Conservation (phyloP, 2,888 invertebrate genomes). For the Kuschelorhynchus macadamiae region DNA sequence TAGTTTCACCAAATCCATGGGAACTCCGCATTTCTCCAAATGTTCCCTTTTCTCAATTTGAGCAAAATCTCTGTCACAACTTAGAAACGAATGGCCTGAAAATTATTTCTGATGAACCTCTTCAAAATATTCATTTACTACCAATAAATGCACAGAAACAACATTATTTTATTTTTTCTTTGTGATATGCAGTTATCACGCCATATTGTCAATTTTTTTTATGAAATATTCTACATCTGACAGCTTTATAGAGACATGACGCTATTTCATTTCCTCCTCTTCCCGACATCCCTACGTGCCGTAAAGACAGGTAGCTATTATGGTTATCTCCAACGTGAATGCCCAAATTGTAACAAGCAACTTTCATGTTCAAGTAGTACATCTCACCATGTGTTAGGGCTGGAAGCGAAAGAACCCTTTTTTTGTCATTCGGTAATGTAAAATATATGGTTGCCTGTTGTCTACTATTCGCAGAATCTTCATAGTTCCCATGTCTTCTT, state of each 20-base stretch:
- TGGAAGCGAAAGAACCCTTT: conserved; percentile 4
- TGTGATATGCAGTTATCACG: conserved; percentile 13
- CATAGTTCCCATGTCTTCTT: too few relatives aligned
- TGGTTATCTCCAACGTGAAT: conserved; percentile 13
- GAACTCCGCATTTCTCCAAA: conserved; percentile 20
- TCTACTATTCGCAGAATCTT: too few relatives aligned
- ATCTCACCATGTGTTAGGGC: conserved; percentile 7
- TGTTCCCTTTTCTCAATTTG: conserved; percentile 12
- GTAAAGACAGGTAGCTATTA: conserved; percentile 2
- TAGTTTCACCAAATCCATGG: conserved; percentile 24
- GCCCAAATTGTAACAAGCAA: conserved; percentile 4
- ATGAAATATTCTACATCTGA: conserved; percentile 11
- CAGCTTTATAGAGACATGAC: conserved; percentile 2
- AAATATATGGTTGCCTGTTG: conserved; percentile 19
- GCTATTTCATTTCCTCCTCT: conserved; percentile 2
- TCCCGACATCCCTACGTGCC: background rate
- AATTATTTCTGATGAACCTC: too few relatives aligned
- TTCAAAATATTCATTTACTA: too few relatives aligned
- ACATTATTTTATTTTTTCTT: conserved; percentile 2
- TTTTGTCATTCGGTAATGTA: conserved; percentile 16
- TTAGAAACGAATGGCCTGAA: conserved; percentile 7
- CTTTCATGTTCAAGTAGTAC: conserved; percentile 1
- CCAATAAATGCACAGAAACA: too few relatives aligned
- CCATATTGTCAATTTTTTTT: conserved; percentile 10
- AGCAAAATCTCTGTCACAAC: conserved; percentile 1